Base-by-base conservation (phyloP, 2,797 vertebrate genomes). In the Aeoliscus strigatus region DNA sequence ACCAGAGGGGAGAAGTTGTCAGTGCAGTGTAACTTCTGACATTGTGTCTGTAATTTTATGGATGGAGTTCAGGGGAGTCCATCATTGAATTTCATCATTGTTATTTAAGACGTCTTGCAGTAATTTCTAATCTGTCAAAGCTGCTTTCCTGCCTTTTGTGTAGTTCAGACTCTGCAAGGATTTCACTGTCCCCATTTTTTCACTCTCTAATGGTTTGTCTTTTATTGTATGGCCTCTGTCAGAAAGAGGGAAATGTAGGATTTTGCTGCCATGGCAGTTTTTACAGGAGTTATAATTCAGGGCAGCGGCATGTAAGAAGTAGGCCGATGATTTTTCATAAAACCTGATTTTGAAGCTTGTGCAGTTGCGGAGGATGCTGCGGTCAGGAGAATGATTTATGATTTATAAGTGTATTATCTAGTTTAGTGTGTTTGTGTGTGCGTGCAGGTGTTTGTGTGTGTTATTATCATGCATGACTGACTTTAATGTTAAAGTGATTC, bases 241-340 rank as follows among this genome's bases (percentile, higher is more conserved):
- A 65, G 33, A 54, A 56, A 37, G 39, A 36, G 40, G 47, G 52
- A 38, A 44, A 14, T 42, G 39, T 17, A 51, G 53, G 50, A 2
- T 49, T 75, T 58, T 60, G 74, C 63, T 80, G 69, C 73, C 44
- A 74, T 78, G 76, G 79, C 60, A 79, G 81, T 77, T 70, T 75
- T 66, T 62, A 58, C 73, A 60, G 71, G 60, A 68, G 76, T 73
- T 63, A 48, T 56, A 60, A 66, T 68, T 75, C 53, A 57, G 33
- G 58, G 50, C 47, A 52, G 21, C 35, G 34, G 37, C 35, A 26
- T 50, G 45, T 31, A 21, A 53, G 45, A 54, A 44, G 40, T 32
- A 29, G 45, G 51, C 24, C 2, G 24, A 34, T 41, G 24, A 14
- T 47, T 27, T 45, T 34, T 39, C 13, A 12, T 32, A 16, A 53